Conservation (phyloP, 1,140 invertebrate species). For the Saccostrea cuccullata region DNA sequence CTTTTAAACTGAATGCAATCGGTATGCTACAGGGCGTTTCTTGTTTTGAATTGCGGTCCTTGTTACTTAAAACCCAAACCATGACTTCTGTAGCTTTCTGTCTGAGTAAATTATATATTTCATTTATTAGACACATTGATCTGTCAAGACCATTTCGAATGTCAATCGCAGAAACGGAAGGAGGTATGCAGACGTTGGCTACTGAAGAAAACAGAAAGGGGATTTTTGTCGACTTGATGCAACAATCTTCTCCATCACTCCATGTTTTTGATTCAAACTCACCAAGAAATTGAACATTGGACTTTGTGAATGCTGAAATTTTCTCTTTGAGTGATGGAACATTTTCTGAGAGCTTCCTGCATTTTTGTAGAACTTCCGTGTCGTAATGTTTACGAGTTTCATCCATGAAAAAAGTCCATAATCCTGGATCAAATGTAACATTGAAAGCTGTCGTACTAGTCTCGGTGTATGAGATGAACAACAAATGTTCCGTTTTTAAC, state of each 20-base stretch:
- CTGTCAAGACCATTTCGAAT: neutral
- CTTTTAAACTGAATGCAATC: neutral
- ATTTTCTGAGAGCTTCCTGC: neutral
- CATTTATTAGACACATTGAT: too few relatives aligned
- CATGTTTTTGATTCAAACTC: too few relatives aligned
- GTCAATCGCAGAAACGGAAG: neutral
- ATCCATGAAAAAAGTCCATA: neutral
- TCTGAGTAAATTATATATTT: neutral
- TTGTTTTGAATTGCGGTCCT: neutral
- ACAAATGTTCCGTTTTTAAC: neutral
- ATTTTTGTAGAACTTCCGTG: too few relatives aligned
- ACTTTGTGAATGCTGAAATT: neutral
- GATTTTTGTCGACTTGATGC: too few relatives aligned
- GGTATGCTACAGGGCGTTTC: neutral
- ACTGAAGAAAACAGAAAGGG: too few relatives aligned
- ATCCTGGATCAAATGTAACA: neutral
- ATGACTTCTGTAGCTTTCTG: slow-evolving; percentile 39
- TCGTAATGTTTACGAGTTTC: neutral
- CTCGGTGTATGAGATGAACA: neutral
- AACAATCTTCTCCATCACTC: too few relatives aligned
- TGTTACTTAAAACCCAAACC: slow-evolving; percentile 5
- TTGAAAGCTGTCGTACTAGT: neutral
- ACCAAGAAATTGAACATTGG: too few relatives aligned
- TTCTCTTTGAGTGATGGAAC: neutral
- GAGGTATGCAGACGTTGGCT: neutral